Percentiles rank a stretch among this genome's conserved stretches.
phyloP scores from a whole-genome alignment of 2,113 vertebrate species.

The Petromus typicus region DNA sequence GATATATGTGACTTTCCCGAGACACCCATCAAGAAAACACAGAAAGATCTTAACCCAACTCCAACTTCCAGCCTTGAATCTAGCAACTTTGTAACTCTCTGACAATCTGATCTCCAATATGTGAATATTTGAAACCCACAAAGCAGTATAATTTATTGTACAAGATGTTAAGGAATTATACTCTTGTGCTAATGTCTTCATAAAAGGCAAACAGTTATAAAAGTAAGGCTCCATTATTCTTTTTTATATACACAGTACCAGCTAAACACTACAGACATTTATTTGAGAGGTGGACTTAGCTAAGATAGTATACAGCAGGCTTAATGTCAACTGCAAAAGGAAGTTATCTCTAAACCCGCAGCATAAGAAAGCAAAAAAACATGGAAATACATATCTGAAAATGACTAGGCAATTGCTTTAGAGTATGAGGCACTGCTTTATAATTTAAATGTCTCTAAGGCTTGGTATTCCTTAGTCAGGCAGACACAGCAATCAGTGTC shows the following conservation, averaged over 20 bases:
- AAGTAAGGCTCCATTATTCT: background rate
- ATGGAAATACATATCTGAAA: background rate
- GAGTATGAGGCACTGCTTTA: conserved; percentile 43
- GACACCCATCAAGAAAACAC: background rate
- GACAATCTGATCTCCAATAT: background rate
- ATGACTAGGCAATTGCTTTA: conserved; percentile 58
- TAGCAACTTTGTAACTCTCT: background rate
- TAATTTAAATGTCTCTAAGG: conserved; percentile 44
- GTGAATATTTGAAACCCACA: background rate
- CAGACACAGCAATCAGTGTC: background rate
- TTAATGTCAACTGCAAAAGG: background rate
- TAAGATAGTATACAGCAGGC: background rate
- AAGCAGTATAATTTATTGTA: background rate
- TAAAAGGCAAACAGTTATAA: background rate
- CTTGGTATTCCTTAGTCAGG: conserved; percentile 26
- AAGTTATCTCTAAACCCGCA: background rate
- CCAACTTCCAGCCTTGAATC: background rate
- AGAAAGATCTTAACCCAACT: background rate
- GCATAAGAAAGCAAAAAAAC: conserved; percentile 10
- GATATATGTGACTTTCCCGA: background rate
- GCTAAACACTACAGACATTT: background rate
- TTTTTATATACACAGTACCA: background rate
- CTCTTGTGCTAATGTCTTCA: background rate
- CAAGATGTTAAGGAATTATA: background rate
- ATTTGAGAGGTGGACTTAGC: background rate